phyloP scores from a whole-genome alignment of 2,888 invertebrate genomes.

The Tetranychus piercei region DNA sequence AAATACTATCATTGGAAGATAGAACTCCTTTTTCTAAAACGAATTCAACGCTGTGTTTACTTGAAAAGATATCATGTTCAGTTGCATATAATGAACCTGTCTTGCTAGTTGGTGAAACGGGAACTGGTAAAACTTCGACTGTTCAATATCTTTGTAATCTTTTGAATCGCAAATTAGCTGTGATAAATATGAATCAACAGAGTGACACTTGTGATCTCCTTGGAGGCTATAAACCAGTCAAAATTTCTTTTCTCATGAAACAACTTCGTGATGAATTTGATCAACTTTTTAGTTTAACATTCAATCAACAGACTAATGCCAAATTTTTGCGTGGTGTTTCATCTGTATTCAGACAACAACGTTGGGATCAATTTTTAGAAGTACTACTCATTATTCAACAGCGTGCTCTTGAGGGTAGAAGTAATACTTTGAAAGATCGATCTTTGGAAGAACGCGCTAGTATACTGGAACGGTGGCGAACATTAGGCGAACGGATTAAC shows the following conservation, averaged over 20 bases:
- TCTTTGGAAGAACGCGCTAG: slow-evolving; percentile 4
- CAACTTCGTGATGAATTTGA: slow-evolving; percentile 70
- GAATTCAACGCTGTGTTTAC: slow-evolving; percentile 49
- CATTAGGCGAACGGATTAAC: neutral
- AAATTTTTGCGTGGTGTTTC: slow-evolving; percentile 64
- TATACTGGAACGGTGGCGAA: slow-evolving; percentile 12
- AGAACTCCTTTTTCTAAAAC: slow-evolving; percentile 31
- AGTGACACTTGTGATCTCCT: slow-evolving; percentile 89
- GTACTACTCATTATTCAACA: slow-evolving; percentile 14
- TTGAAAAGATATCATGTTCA: slow-evolving; percentile 74
- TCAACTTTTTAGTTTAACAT: slow-evolving; percentile 50
- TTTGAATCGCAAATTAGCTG: slow-evolving; percentile 53
- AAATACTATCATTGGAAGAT: neutral
- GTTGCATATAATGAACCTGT: slow-evolving; percentile 68
- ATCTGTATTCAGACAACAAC: slow-evolving; percentile 30
- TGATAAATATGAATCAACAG: slow-evolving; percentile 97
- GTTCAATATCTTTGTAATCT: slow-evolving; percentile 74
- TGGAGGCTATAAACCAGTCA: slow-evolving; percentile 89
- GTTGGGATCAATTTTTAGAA: slow-evolving; percentile 16
- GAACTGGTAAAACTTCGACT: slow-evolving; percentile 89
- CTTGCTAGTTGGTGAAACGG: slow-evolving; percentile 88
- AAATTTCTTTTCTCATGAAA: slow-evolving; percentile 52
- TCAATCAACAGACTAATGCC: slow-evolving; percentile 57
- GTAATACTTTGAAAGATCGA: neutral
- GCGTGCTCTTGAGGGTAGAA: slow-evolving; percentile 2